phyloP scores from a whole-genome alignment of 1,140 invertebrate species.

The Oncopodura yosiiana region DNA sequence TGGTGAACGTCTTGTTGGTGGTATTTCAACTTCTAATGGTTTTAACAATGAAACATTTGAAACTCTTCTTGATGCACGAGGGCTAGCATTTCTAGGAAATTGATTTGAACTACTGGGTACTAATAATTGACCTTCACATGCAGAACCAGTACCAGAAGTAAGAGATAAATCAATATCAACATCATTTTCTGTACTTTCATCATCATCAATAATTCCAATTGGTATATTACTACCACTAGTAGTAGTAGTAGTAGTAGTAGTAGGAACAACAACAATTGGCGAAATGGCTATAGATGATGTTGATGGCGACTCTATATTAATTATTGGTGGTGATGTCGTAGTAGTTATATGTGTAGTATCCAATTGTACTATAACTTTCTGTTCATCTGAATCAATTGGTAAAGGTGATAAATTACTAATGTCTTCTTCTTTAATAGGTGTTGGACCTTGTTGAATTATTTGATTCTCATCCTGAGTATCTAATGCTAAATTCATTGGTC shows the following conservation, averaged over 20 bases:
- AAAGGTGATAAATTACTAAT: not conserved
- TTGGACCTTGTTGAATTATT: not conserved
- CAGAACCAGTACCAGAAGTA: constrained; percentile 10
- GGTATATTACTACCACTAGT: constrained; percentile 3
- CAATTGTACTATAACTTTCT: constrained; percentile 3
- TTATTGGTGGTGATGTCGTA: not conserved
- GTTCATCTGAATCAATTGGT: not conserved
- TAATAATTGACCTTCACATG: constrained; percentile 13
- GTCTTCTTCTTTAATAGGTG: not conserved
- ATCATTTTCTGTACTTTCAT: not conserved
- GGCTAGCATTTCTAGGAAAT: constrained; percentile 24
- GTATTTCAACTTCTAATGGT: constrained; percentile 35
- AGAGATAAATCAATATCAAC: constrained; percentile 2
- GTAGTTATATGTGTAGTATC: not conserved
- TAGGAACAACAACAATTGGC: not conserved
- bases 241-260: constrained; percentile 3
- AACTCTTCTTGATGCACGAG: constrained; percentile 36
- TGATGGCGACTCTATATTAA: not conserved
- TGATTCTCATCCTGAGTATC: not conserved
- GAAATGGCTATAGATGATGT: no score
- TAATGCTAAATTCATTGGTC: constrained; percentile 26
- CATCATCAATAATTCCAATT: not conserved
- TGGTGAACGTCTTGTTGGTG: constrained; percentile 32
- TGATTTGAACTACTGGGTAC: constrained; percentile 19
- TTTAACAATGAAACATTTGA: constrained; percentile 37